phyloP scores from a whole-genome alignment of 1,140 invertebrate species.

The Drosophila pseudoobscura region DNA sequence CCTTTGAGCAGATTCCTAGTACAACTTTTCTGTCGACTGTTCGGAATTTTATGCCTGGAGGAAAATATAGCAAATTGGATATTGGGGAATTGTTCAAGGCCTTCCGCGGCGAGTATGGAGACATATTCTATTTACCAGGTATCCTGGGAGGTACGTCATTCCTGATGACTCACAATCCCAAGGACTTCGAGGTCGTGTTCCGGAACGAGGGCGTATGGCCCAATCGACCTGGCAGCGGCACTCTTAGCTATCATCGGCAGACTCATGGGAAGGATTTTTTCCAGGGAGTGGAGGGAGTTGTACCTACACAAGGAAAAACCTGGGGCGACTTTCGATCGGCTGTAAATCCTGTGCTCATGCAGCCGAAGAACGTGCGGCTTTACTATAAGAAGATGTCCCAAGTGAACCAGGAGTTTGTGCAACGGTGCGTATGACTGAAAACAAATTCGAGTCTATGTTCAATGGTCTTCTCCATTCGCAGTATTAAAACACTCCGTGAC shows the following conservation, averaged over 20 bases:
- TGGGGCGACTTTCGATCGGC: constrained; percentile 68
- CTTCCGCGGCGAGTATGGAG: constrained; percentile 51
- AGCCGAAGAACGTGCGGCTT: constrained; percentile 84
- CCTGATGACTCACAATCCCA: constrained; percentile 57
- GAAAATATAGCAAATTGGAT: constrained; percentile 63
- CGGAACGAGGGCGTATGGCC: constrained; percentile 78
- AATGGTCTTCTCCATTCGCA: constrained; percentile 19
- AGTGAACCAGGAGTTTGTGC: constrained; percentile 79
- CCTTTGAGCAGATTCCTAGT: constrained; percentile 44
- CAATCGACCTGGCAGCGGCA: constrained; percentile 54
- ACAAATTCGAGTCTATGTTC: constrained; percentile 60
- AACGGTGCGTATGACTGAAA: constrained; percentile 17
- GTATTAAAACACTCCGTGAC: constrained; percentile 84
- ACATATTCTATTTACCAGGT: constrained; percentile 52
- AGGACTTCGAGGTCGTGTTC: constrained; percentile 68
- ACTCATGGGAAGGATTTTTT: constrained; percentile 58
- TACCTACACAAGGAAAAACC: constrained; percentile 55
- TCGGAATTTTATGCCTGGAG: constrained; percentile 62
- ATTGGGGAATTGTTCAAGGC: constrained; percentile 28
- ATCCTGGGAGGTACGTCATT: constrained; percentile 51
- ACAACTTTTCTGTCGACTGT: constrained; percentile 10
- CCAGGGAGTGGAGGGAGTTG: constrained; percentile 55
- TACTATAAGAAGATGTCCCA: constrained; percentile 83
- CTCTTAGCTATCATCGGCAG: constrained; percentile 61
- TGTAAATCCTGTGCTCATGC: constrained; percentile 84